These are phyloP conservation scores for Catalaphyllia jardinei DNA, from an alignment of 64 coral and sea anemone genomes.

Conservation along the genomic window DNA sequence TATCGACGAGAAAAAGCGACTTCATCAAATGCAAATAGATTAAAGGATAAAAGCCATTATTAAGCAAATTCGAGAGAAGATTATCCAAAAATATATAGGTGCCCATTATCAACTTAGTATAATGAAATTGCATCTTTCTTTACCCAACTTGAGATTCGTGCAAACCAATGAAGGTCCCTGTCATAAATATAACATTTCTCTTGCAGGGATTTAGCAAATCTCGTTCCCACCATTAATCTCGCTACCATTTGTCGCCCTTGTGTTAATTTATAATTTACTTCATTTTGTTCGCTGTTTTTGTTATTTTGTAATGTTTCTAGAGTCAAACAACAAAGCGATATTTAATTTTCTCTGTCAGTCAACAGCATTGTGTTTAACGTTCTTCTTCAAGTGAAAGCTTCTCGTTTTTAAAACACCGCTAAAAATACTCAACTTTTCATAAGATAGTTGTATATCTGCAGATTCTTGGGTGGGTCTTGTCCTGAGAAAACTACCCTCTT, in stretches of 20 bases:
- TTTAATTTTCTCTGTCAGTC: slow-evolving; percentile 39
- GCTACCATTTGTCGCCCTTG: slow-evolving; percentile 14
- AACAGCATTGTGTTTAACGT: slow-evolving; percentile 24
- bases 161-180: neutral
- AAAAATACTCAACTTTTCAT: neutral
- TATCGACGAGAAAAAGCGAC: slow-evolving; percentile 4
- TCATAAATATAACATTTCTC: neutral
- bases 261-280: slow-evolving; percentile 47
- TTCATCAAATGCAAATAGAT: slow-evolving; percentile 41
- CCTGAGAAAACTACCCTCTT: neutral
- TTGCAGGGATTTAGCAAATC: neutral
- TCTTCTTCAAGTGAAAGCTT: slow-evolving; percentile 10
- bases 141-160: neutral
- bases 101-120: slow-evolving; percentile 25
- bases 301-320: slow-evolving; percentile 20
- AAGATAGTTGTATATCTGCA: neutral
- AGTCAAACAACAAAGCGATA: slow-evolving; percentile 43
- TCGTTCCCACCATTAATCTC: neutral
- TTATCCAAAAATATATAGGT: slow-evolving; percentile 45
- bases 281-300: slow-evolving; percentile 23
- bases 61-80: slow-evolving; percentile 47
- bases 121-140: slow-evolving; percentile 5
- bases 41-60: slow-evolving; percentile 53
- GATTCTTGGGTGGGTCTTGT: neutral
- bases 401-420: neutral